These are phyloP conservation scores for Metopolophium dirhodum DNA, from an alignment of 1,140 invertebrate species.

Conservation along the genomic window DNA sequence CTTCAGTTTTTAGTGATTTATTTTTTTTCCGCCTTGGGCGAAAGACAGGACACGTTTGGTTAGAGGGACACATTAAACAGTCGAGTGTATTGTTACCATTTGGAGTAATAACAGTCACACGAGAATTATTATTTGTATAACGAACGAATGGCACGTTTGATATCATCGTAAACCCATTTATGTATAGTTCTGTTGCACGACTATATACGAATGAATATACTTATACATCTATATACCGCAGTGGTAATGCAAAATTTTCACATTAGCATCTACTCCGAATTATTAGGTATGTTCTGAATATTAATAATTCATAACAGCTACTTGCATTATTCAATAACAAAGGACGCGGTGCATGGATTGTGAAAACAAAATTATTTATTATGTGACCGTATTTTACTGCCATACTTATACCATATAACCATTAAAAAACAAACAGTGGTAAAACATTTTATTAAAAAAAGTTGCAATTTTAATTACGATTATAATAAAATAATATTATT, in stretches of 20 bases:
- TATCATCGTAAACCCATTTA: neutral
- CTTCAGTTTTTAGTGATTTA: slow-evolving; percentile 50
- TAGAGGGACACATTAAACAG: slow-evolving; percentile 20
- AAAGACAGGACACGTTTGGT: neutral
- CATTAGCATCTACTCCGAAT: neutral
- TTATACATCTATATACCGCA: neutral
- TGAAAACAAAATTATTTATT: neutral
- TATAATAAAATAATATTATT: neutral
- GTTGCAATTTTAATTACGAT: neutral
- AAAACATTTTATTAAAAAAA: neutral
- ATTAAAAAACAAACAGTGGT: neutral
- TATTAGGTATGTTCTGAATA: neutral
- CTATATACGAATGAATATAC: neutral
- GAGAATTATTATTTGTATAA: slow-evolving; percentile 30
- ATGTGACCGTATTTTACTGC: neutral
- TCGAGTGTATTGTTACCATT: slow-evolving; percentile 17
- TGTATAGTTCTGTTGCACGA: neutral
- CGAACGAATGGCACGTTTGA: neutral
- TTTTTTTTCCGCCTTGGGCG: neutral
- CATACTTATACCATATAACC: neutral
- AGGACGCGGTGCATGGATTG: neutral
- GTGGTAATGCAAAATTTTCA: neutral
- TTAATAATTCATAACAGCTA: neutral
- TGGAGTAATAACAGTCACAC: slow-evolving; percentile 20
- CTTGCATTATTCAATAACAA: slow-evolving; percentile 18